A percentile compares a stretch with the other conserved stretches of the same genome.
phyloP scores from a whole-genome alignment of 1,140 invertebrate genomes.

The Cyphomyrmex costatus region DNA sequence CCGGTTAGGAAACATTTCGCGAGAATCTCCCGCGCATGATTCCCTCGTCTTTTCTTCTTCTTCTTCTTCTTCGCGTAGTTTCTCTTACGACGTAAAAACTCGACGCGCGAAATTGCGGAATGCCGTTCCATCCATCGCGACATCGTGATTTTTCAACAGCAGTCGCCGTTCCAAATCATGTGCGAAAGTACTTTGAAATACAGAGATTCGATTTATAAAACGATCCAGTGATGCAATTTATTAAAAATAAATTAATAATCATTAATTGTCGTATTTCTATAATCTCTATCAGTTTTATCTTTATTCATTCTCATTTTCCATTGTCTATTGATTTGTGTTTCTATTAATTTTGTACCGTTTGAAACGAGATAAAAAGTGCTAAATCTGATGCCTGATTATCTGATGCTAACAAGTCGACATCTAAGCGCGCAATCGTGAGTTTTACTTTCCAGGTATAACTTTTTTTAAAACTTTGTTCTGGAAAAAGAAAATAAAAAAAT shows the following conservation, averaged over 20 bases:
- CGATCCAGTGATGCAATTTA: background rate
- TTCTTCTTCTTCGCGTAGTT: constrained; percentile 46
- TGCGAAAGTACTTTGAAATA: background rate
- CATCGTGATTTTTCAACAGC: constrained; percentile 62
- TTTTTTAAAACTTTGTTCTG: too few relatives aligned
- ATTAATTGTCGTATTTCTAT: background rate
- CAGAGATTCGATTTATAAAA: background rate
- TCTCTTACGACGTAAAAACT: constrained; percentile 70
- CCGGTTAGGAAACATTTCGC: constrained; percentile 71
- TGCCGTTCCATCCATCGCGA: constrained; percentile 59
- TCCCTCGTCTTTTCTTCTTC: background rate
- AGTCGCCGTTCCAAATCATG: background rate
- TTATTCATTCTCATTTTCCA: background rate
- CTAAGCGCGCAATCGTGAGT: too few relatives aligned
- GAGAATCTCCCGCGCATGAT: constrained; percentile 25
- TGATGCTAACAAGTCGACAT: too few relatives aligned
- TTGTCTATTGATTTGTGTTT: background rate
- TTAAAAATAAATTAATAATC: background rate
- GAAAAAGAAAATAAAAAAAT: too few relatives aligned
- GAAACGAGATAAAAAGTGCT: background rate
- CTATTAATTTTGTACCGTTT: too few relatives aligned
- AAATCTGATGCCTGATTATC: background rate
- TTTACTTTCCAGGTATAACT: too few relatives aligned
- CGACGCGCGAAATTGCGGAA: constrained; percentile 71
- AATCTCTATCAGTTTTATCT: background rate